These are phyloP conservation scores for Lamprologus ornatipinnis DNA, from an alignment of 2,113 vertebrate genomes.

Conservation along the genomic window DNA sequence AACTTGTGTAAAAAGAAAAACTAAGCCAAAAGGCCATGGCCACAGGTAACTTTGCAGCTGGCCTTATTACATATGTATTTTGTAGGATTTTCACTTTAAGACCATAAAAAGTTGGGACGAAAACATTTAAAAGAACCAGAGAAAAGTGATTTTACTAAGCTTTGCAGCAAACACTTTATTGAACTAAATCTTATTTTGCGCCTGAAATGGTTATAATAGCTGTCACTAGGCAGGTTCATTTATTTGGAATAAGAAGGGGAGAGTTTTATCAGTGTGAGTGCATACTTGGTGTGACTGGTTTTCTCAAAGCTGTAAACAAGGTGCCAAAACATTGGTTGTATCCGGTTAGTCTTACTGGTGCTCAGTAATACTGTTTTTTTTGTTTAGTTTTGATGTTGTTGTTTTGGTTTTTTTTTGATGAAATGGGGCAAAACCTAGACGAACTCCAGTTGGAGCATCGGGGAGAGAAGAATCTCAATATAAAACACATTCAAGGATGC, in stretches of 20 bases:
- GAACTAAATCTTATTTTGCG: neutral
- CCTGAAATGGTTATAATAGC: neutral
- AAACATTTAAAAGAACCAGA: neutral
- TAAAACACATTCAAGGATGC: neutral
- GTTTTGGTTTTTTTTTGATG: rapidly evolving
- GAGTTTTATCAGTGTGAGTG: neutral
- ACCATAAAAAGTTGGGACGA: neutral
- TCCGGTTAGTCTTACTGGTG: neutral
- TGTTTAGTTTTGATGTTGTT: neutral
- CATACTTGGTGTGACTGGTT: neutral
- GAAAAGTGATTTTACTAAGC: neutral
- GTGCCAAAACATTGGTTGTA: neutral
- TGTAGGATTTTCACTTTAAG: neutral
- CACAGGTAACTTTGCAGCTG: neutral
- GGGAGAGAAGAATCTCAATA: neutral
- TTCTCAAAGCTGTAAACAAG: neutral
- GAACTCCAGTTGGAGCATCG: neutral
- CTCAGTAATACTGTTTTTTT: neutral
- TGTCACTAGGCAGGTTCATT: neutral
- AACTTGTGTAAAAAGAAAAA: neutral
- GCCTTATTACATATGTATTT: neutral
- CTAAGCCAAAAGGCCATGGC: neutral
- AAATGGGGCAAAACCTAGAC: neutral
- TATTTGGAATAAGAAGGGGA: neutral
- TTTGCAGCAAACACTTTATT: neutral